Base-by-base conservation (phyloP, 2,113 vertebrate species). In the Thamnophis sirtalis region DNA sequence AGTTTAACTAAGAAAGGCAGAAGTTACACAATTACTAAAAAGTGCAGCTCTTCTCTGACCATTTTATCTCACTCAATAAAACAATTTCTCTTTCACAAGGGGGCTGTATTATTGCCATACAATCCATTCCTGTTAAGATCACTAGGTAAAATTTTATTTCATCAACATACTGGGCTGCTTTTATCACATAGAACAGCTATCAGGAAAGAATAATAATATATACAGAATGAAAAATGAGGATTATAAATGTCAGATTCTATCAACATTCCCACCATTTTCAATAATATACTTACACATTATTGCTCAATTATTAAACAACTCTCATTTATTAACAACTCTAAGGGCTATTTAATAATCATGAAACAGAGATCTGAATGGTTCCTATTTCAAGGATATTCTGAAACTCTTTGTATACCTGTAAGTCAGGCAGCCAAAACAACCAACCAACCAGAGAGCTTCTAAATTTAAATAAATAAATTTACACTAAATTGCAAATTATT, bases 301-400 rank as follows among this genome's bases (percentile, higher is more conserved):
- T 96, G 93, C 94, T 94, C 92, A 94, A 92, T 96, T 96, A 96
- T 96, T 96, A 95, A 95, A 95, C 93, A 90, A 28, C 89, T 96
- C 94, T 95, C 92, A 92, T 95, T 96, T 95, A 95, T 93, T 93
- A 93, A 95, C 80, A 95, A 92, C 90, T 91, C 95, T 95, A 96
- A 95, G 94, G 92, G 56, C 86, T 93, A 88, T 87, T 96, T 96
- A 96, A 96, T 95, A 95, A 95, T 93, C 73, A 80, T 1, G 3
- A 80, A 80, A 38, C 15, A 38, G 17, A 80, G 73, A 80, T 43
- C 73, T 38, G 5, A 21, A 80, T 80, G 73, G 33, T 21, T 80
- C 33, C 33, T 17, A 80, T 43, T 80, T 80, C 33, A 80, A 43
- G 17, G 33, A 43, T 33, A 80, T 80, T 80, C 33, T 21, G 17